Evolutionary conservation across 2,888 invertebrate species (phyloP).

Genomic region (Mythimna pallens): DNA sequence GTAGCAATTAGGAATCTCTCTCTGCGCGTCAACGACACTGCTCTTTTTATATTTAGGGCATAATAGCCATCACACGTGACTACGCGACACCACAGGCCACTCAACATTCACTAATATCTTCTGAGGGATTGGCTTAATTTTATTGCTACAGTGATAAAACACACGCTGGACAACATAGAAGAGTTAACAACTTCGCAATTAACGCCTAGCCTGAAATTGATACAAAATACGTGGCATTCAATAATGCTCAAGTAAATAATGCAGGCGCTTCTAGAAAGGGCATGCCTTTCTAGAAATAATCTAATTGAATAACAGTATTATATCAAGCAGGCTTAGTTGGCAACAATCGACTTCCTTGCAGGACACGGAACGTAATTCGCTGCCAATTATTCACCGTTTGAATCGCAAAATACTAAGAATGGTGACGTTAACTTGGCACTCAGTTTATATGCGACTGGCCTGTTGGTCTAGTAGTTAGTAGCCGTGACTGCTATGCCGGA

Average conservation of each 20-base stretch:
- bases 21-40: too few species aligned
- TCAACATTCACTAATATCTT: background rate
- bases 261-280: conserved; percentile 24
- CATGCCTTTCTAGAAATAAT: background rate
- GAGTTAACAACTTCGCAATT: background rate
- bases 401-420: background rate
- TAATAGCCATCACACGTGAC: too few species aligned
- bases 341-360: conserved; percentile 6
- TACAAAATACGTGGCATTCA: background rate
- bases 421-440: background rate
- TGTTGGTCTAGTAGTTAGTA: too few species aligned
- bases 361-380: background rate
- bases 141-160: background rate
- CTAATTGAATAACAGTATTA: background rate
- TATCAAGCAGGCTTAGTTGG: background rate
- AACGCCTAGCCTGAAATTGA: background rate
- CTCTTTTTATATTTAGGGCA: too few species aligned
- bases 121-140: background rate
- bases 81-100: too few species aligned
- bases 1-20: too few species aligned
- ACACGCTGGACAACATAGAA: background rate
- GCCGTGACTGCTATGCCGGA: too few species aligned
- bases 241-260: background rate
- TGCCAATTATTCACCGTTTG: background rate
- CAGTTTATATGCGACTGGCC: too few species aligned